A percentile compares a stretch with the other conserved stretches of the same genome.
Evolutionary conservation across 1,140 invertebrate genomes (phyloP).

Genomic region (Caerostris extrusa): DNA sequence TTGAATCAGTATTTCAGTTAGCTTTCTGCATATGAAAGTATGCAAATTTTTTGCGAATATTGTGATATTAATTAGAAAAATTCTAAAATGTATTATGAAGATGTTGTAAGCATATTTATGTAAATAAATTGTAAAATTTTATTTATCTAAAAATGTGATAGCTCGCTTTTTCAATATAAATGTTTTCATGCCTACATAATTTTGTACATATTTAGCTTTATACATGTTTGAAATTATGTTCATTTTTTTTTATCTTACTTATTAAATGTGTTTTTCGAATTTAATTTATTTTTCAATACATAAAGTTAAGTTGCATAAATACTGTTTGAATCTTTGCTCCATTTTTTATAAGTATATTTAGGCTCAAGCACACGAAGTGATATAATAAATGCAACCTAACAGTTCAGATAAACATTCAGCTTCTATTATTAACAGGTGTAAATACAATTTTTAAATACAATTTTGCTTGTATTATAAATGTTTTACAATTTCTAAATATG

Average conservation of each 20-base stretch:
- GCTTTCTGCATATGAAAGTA: too few species aligned
- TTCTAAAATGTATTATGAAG: too few species aligned
- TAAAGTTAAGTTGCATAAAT: not conserved
- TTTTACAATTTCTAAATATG: not conserved
- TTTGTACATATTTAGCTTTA: not conserved
- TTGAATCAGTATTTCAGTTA: too few species aligned
- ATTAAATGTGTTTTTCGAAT: not conserved
- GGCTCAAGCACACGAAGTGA: slow-evolving; percentile 23
- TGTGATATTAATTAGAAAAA: too few species aligned
- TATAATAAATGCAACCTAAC: not conserved
- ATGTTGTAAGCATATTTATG: too few species aligned
- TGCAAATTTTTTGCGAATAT: too few species aligned
- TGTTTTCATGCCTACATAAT: not conserved
- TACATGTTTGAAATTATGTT: not conserved
- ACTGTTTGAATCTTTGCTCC: not conserved
- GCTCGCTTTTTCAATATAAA: not conserved
- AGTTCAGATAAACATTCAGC: not conserved
- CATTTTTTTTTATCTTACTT: not conserved
- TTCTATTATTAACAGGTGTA: not conserved
- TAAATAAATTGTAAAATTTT: too few species aligned
- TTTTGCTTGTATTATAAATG: not conserved
- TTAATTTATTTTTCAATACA: not conserved
- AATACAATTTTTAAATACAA: not conserved
- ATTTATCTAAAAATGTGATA: too few species aligned
- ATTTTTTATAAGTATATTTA: not conserved